These are phyloP conservation scores for Osmerus eperlanus DNA, from an alignment of 2,113 vertebrate species.

Conservation along the genomic window DNA sequence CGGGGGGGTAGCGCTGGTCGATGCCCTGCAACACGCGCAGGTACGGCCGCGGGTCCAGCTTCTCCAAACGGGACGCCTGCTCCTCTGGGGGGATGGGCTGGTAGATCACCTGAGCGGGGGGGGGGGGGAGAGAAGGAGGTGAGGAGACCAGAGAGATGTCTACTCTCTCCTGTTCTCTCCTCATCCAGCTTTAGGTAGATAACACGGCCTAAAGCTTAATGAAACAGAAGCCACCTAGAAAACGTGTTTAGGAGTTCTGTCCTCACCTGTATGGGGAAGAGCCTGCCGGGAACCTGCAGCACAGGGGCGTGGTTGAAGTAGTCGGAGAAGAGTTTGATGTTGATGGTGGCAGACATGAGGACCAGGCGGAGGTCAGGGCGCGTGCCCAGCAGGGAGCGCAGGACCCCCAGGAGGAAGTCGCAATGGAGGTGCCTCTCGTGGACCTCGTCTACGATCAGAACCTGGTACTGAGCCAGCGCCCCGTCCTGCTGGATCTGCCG, in stretches of 20 bases:
- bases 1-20: slow-evolving; percentile 81
- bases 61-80: slow-evolving; percentile 65
- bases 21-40: slow-evolving; percentile 87
- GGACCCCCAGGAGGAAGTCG: slow-evolving; percentile 85
- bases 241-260: not conserved
- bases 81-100: slow-evolving; percentile 80
- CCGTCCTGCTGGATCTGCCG: slow-evolving; percentile 83
- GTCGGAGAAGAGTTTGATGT: slow-evolving; percentile 83
- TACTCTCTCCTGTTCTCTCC: too few species aligned
- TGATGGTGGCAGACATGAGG: slow-evolving; percentile 95
- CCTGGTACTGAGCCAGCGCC: slow-evolving; percentile 70
- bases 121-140: not conserved
- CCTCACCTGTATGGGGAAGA: slow-evolving; percentile 86
- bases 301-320: slow-evolving; percentile 83
- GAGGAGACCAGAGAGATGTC: too few species aligned
- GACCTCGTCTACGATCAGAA: slow-evolving; percentile 86
- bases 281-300: slow-evolving; percentile 87
- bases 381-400: slow-evolving; percentile 70
- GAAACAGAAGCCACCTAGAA: not conserved
- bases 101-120: slow-evolving; percentile 78
- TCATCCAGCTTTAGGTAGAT: not conserved
- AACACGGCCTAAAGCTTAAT: not conserved
- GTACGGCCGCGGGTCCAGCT: slow-evolving; percentile 83
- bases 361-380: slow-evolving; percentile 80
- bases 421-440: slow-evolving; percentile 89